Base-by-base conservation (phyloP, 2,797 vertebrate genomes). In the Nyctibius grandis region DNA sequence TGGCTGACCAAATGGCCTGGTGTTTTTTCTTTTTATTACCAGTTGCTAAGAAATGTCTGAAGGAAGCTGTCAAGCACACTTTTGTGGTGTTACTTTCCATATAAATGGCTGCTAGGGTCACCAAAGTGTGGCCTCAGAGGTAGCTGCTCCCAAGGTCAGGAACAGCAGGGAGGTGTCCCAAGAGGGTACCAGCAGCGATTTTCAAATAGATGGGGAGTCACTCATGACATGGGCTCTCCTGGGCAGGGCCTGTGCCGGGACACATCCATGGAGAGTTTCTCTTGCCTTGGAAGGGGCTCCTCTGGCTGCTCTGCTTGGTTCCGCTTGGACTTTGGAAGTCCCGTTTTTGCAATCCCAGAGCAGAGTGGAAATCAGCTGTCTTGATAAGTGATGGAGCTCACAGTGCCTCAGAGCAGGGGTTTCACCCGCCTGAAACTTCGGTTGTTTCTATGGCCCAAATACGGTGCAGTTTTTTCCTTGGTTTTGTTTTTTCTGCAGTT, bases 401-500 rank as follows among this genome's bases (percentile, higher is more conserved):
- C 0, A 1, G 28, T n/a, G 40, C 31, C 38, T 85, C 51, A 14
- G 33, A 77, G 76, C 61, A 80, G 54, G 11, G 20, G 8, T 59
- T 75, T 90, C 63, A 34, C 50, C 47, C 2, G 0, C 21, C 15
- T 5, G 3, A 5, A 48, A 4, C 19, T 48, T 7, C 0, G 1
- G 8, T 44, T 33, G 16, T 60, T 88, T 76, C 89, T 29, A 0
- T 57, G 57, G 51, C 28, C 54, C 47, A 34, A 42, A 40, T 42
- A 48, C 5, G 1, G 34, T 1, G 15, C 0, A 0, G 1, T 33
- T 65, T 88, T 68, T 16, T 3, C 5, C 13, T 11, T 56, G n/a
- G 21, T 42, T 89, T 83, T 72, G 12, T 22, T 57, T 89, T 85
- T 86, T n/a, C 64, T 40, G 54, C 54, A 18, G 36, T 76, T 63